Conservation (phyloP, 2,888 invertebrate genomes). For the Ditula angustiorana region DNA sequence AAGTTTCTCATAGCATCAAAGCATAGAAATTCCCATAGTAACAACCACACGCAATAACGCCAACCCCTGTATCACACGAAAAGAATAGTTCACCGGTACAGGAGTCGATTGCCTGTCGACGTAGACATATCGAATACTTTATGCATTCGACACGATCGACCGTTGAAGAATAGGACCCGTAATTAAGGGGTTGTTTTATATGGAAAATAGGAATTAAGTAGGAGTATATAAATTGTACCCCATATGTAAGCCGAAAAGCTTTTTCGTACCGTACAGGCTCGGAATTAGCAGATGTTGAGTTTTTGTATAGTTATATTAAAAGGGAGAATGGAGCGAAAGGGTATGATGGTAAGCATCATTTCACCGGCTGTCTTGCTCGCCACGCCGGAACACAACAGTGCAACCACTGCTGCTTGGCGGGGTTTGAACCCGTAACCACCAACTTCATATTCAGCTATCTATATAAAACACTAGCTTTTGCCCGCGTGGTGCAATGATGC, state of each 20-base stretch:
- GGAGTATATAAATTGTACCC: not conserved
- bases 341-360: too few relatives aligned
- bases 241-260: not conserved
- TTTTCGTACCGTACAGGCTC: not conserved
- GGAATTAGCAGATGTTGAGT: not conserved
- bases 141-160: slow-evolving; percentile 44
- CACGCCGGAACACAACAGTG: too few relatives aligned
- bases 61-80: slow-evolving; percentile 52
- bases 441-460: too few relatives aligned
- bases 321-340: too few relatives aligned
- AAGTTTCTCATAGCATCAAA: not conserved
- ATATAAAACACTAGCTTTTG: too few relatives aligned
- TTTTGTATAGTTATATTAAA: too few relatives aligned
- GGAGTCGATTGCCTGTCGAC: slow-evolving; percentile 48
- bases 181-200: slow-evolving; percentile 39
- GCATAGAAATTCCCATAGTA: not conserved
- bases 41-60: slow-evolving; percentile 44
- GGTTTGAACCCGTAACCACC: too few relatives aligned
- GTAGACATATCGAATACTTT: slow-evolving; percentile 52
- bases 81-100: slow-evolving; percentile 20
- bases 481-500: too few relatives aligned
- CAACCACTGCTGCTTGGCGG: too few relatives aligned
- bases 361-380: too few relatives aligned
- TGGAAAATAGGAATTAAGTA: not conserved
- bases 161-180: slow-evolving; percentile 42